Evolutionary conservation across 2,888 invertebrate genomes (phyloP), one percentile per base, ranked within the genome.

Genomic region (Molorchus minor): DNA sequence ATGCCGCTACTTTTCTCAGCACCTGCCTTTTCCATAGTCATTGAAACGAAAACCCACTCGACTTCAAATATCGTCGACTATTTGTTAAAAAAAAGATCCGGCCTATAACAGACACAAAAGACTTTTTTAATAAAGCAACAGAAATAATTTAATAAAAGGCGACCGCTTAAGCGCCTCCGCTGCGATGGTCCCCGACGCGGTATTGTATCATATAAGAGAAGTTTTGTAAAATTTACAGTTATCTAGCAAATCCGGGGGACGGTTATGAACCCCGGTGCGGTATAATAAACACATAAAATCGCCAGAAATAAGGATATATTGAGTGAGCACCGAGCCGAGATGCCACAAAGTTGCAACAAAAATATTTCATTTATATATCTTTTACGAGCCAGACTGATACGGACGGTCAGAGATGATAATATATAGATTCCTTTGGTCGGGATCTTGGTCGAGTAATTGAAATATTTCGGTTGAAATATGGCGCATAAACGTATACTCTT

Each of bases 221-320:
- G 69, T 76, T 73, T 75, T 74, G 71, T 74, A 70, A 62, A 78
- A 77, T 78, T 79, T 78, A 77, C 78, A 77, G 77, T 59, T 57
- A 76, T 76, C 3, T 75, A 70, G 74, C 73, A 78, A 78, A 78
- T 77, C 78, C 78, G 64, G 65, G 72, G 74, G 71, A 74, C 69
- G 72, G 77, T 79, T 80, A 80, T 80, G 79, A 79, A 80, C 79
- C 77, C 75, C 71, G 73, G 76, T 77, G 77, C 77, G 71, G 81
- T 80, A 81, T 81, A 81, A 81, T 81, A 81, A 80, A 80, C 77
- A 77, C 80, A 79, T 81, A 81, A 81, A 81, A 80, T 80, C 79
- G 79, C 76, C 79, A 77, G 79, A 77, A 80, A 81, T 81, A 79
- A 80, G 80, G 81, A 81, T 80, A 80, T 81, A 81, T 81, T 79